A percentile compares a stretch with the other conserved stretches of the same genome.
Evolutionary conservation across 2,797 vertebrate genomes (phyloP).

Genomic region (Spondyliosoma cantharus): DNA sequence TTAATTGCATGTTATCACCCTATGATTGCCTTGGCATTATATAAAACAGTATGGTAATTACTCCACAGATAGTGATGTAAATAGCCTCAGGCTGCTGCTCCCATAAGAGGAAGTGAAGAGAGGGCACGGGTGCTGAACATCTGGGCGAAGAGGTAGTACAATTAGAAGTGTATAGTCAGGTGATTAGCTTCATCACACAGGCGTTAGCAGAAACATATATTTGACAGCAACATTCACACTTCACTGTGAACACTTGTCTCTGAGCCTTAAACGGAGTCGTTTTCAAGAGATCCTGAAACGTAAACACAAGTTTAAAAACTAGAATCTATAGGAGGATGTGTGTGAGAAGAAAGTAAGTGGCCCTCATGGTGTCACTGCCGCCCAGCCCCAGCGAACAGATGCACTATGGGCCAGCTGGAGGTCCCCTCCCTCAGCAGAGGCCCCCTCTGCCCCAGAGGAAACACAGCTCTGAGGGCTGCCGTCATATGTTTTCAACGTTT

Average conservation of each 20-base stretch:
- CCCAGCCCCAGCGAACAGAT: constrained; percentile 80
- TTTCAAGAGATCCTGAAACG: constrained; percentile 48
- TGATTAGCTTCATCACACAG: constrained; percentile 66
- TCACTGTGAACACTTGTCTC: constrained; percentile 54
- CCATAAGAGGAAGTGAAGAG: constrained; percentile 83
- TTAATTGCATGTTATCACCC: constrained; percentile 99
- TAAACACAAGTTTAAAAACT: constrained; percentile 50
- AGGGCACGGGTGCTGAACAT: constrained; percentile 84
- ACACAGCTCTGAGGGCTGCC: constrained; percentile 82
- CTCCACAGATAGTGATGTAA: constrained; percentile 96
- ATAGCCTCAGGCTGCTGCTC: constrained; percentile 92
- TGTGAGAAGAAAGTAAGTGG: constrained; percentile 70
- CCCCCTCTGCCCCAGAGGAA: constrained; percentile 80
- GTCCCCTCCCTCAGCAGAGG: constrained; percentile 61
- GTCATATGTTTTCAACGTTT: constrained; percentile 86
- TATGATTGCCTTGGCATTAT: constrained; percentile 99
- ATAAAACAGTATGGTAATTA: constrained; percentile 99
- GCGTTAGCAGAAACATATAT: constrained; percentile 63
- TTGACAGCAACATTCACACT: constrained; percentile 58
- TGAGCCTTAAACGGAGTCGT: constrained; percentile 13
- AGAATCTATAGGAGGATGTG: constrained; percentile 47
- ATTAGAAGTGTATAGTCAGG: constrained; percentile 73
- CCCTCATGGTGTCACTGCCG: constrained; percentile 79
- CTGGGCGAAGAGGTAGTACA: constrained; percentile 80
- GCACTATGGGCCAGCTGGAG: constrained; percentile 83